These are phyloP conservation scores for Piprites chloris DNA, from an alignment of 2,113 vertebrate genomes.

Conservation along the genomic window DNA sequence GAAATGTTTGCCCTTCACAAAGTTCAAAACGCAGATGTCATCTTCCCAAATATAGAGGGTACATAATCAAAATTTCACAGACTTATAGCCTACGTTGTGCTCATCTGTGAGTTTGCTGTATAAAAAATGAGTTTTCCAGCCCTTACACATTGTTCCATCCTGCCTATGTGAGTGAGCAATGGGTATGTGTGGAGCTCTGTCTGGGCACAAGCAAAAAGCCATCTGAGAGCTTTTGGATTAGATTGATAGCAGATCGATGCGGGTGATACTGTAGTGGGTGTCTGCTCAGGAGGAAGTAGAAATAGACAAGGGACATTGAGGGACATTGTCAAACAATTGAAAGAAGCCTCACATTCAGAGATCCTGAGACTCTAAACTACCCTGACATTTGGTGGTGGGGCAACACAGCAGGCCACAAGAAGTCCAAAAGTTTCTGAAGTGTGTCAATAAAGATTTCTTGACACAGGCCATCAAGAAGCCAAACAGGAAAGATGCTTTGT, in stretches of 20 bases:
- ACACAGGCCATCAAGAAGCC: background rate
- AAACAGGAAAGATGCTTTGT: background rate
- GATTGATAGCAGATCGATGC: background rate
- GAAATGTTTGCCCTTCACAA: background rate
- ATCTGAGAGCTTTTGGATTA: background rate
- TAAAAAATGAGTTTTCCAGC: background rate
- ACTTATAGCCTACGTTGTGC: background rate
- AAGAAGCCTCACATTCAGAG: background rate
- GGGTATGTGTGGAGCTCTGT: background rate
- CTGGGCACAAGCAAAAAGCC: background rate
- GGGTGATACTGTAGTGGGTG: background rate
- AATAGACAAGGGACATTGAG: background rate
- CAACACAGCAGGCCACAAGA: background rate
- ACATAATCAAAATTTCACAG: background rate
- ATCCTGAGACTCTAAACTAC: background rate
- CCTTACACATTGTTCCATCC: background rate
- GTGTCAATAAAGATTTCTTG: background rate
- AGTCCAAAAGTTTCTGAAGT: background rate
- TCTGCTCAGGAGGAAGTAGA: background rate
- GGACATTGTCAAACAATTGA: background rate
- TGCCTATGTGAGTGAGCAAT: background rate
- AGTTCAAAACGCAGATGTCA: background rate
- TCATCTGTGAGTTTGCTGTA: background rate
- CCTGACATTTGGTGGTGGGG: background rate
- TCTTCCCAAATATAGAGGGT: background rate